Conservation (phyloP, 1,140 invertebrate genomes). For the Platyura marginata region DNA sequence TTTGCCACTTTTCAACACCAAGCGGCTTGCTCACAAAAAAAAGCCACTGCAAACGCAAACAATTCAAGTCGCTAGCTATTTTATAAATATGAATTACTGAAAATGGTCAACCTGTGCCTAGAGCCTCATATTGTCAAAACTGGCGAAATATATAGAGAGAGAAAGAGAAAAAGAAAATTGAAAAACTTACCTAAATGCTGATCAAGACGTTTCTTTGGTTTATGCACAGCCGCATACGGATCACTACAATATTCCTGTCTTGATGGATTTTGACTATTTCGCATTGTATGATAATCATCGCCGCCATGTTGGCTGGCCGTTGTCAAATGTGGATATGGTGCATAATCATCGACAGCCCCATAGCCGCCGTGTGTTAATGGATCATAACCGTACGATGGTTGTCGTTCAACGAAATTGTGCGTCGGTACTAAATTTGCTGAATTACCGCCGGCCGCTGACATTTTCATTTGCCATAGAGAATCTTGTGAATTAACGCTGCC, state of each 20-base stretch:
- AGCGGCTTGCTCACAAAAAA: too few relatives aligned
- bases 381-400: conserved; percentile 53
- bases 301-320: conserved; percentile 36
- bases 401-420: conserved; percentile 36
- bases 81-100: too few relatives aligned
- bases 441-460: conserved; percentile 48
- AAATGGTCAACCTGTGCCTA: too few relatives aligned
- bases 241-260: conserved; percentile 70
- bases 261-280: conserved; percentile 57
- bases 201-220: conserved; percentile 64
- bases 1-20: too few relatives aligned
- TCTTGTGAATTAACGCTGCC: conserved; percentile 87
- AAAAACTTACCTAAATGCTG: conserved; percentile 52
- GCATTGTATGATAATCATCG: conserved; percentile 44
- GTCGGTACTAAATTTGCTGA: conserved; percentile 33
- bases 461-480: conserved; percentile 87
- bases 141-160: too few relatives aligned
- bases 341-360: conserved; percentile 68
- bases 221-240: conserved; percentile 68
- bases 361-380: conserved; percentile 60
- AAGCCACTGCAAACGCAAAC: too few relatives aligned
- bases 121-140: too few relatives aligned
- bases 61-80: too few relatives aligned
- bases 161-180: background rate
- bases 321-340: conserved; percentile 57